phyloP scores from a whole-genome alignment of 2,113 vertebrate genomes.

The Tamias sibiricus region DNA sequence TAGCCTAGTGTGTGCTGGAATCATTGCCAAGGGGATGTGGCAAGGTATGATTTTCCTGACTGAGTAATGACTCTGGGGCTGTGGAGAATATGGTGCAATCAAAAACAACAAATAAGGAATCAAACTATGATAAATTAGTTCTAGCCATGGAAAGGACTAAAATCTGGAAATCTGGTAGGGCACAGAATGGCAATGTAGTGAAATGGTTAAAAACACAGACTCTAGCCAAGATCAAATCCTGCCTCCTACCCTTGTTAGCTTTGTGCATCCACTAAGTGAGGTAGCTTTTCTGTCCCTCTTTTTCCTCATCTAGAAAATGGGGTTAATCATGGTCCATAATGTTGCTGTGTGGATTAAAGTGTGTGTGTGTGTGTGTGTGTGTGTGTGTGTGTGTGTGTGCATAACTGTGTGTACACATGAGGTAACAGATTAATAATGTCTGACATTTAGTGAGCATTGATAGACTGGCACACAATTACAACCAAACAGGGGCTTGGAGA shows the following conservation, averaged over 20 bases:
- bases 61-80: background rate
- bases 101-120: background rate
- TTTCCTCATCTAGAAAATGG: conserved; percentile 8
- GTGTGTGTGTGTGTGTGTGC: background rate
- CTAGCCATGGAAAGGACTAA: background rate
- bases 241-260: background rate
- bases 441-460: background rate
- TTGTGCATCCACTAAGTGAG: background rate
- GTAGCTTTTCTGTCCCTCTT: background rate
- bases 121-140: background rate
- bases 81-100: background rate
- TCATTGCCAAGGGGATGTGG: background rate
- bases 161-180: background rate
- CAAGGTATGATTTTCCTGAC: background rate
- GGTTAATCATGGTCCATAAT: background rate
- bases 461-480: background rate
- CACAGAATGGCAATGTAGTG: background rate
- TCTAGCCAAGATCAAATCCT: background rate
- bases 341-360: background rate
- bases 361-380: background rate
- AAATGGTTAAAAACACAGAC: background rate
- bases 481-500: background rate
- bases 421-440: background rate
- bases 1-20: background rate
- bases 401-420: background rate